Evolutionary conservation across 2,888 invertebrate species (phyloP).

Genomic region (Tetheella fluctuosa): DNA sequence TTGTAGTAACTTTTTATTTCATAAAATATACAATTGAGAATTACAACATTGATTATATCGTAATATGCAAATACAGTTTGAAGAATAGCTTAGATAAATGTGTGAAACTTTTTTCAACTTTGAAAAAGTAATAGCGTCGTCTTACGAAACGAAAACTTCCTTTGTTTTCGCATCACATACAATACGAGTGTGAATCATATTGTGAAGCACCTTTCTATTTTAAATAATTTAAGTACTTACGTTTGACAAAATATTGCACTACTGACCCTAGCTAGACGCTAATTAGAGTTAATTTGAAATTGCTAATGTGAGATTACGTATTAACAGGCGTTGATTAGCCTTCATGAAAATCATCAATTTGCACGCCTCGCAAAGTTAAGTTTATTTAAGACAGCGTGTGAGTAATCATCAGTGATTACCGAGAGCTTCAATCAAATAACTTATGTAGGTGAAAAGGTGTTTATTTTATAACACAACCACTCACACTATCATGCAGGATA

Average conservation of each 20-base stretch:
- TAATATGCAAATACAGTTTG: constrained; percentile 9
- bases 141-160: constrained; percentile 44
- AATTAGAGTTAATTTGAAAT: background rate
- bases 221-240: background rate
- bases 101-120: constrained; percentile 36
- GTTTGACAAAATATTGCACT: background rate
- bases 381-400: background rate
- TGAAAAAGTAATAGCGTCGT: constrained; percentile 32
- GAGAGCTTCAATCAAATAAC: background rate
- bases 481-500: background rate
- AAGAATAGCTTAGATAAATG: constrained; percentile 37
- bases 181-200: constrained; percentile 22
- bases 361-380: background rate
- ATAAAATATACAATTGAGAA: constrained; percentile 3
- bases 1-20: background rate
- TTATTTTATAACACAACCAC: background rate
- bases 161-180: constrained; percentile 59
- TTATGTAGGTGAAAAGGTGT: background rate
- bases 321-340: background rate
- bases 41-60: constrained; percentile 4
- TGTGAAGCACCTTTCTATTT: constrained; percentile 3
- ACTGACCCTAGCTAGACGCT: constrained; percentile 1
- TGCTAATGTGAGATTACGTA: too few relatives aligned
- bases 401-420: constrained; percentile 2
- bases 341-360: constrained; percentile 4